Conservation (phyloP, 2,113 vertebrate species). For the Chloropsis cyanopogon region DNA sequence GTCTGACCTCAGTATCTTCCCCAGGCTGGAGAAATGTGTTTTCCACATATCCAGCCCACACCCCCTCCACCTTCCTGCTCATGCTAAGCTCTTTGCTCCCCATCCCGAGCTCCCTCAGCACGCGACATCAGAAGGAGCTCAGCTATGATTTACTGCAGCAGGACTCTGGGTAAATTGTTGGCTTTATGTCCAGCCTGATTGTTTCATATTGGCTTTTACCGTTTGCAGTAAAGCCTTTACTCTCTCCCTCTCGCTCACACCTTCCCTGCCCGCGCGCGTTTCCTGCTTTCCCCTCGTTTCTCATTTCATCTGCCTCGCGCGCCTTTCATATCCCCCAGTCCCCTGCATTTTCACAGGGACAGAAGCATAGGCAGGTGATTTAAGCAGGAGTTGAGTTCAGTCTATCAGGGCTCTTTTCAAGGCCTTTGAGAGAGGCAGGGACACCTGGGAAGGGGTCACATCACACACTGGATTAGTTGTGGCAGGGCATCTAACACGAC, state of each 20-base stretch:
- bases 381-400: slow-evolving; percentile 38
- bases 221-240: background rate
- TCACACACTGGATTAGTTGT: background rate
- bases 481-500: background rate
- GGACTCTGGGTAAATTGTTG: background rate
- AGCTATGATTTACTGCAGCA: background rate
- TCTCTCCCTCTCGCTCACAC: background rate
- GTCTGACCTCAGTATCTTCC: background rate
- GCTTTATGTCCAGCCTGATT: background rate
- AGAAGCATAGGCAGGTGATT: background rate
- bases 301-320: background rate
- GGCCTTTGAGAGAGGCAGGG: slow-evolving; percentile 25
- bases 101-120: background rate
- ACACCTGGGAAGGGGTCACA: slow-evolving; percentile 46
- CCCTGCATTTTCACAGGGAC: slow-evolving; percentile 33
- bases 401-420: slow-evolving; percentile 40
- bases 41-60: rapidly evolving
- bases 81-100: background rate
- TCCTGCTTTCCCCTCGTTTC: background rate
- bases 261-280: background rate
- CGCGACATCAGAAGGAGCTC: background rate
- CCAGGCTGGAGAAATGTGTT: background rate
- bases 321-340: background rate
- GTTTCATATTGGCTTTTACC: background rate
- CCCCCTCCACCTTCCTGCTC: background rate